Conservation (phyloP, 1,140 invertebrate genomes). For the Heliothis virescens region DNA sequence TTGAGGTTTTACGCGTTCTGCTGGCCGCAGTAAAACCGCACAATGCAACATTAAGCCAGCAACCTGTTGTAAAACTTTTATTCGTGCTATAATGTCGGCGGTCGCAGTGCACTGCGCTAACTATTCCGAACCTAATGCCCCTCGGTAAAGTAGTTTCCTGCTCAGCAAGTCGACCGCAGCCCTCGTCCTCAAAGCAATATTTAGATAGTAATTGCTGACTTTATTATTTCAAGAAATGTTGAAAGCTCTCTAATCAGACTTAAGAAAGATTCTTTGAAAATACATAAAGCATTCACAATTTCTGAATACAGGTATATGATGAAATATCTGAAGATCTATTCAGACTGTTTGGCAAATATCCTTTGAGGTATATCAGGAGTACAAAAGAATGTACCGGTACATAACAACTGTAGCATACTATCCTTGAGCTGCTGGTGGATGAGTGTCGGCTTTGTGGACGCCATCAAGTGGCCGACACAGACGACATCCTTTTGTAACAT, state of each 20-base stretch:
- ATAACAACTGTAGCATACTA: constrained; percentile 19
- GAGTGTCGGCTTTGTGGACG: constrained; percentile 10
- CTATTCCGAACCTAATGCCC: constrained; percentile 41
- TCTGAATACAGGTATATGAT: background rate
- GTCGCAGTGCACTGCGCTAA: constrained; percentile 14
- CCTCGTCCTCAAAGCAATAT: constrained; percentile 12
- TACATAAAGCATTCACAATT: background rate
- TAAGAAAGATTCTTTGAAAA: background rate
- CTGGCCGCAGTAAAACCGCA: constrained; percentile 45
- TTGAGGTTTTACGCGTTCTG: constrained; percentile 58
- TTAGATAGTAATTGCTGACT: constrained; percentile 31
- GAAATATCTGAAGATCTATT: background rate
- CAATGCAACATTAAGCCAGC: constrained; percentile 63
- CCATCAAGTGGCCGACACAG: constrained; percentile 11
- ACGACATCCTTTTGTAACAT: constrained; percentile 31
- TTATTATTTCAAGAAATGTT: constrained; percentile 6
- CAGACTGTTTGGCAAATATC: background rate
- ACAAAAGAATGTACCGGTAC: background rate
- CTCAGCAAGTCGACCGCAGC: background rate
- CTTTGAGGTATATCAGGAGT: background rate
- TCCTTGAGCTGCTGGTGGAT: background rate
- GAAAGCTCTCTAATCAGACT: constrained; percentile 11
- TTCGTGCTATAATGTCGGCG: constrained; percentile 52
- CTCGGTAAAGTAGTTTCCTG: constrained; percentile 38
- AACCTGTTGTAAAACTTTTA: constrained; percentile 69